Evolutionary conservation across 2,888 invertebrate species (phyloP).

Genomic region (Selenia dentaria): DNA sequence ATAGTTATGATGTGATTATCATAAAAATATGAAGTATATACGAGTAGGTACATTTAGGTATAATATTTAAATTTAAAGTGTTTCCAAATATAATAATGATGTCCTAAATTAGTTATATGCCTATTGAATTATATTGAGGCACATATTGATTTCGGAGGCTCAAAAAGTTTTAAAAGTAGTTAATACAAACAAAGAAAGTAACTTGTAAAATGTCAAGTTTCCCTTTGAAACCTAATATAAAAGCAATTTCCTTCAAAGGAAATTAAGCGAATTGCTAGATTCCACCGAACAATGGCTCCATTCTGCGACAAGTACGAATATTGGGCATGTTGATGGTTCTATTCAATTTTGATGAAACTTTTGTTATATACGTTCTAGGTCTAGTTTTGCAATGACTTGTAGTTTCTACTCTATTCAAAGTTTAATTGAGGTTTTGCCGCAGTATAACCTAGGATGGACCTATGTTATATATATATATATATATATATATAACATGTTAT

Average conservation of each 20-base stretch:
- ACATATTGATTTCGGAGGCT: no score
- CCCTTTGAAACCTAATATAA: slow-evolving; percentile 46
- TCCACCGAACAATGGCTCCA: slow-evolving; percentile 49
- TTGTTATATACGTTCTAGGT: slow-evolving; percentile 2
- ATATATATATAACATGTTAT: no score
- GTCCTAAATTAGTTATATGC: neutral
- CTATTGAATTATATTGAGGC: slow-evolving; percentile 13
- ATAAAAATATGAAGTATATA: no score
- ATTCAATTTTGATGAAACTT: slow-evolving; percentile 23
- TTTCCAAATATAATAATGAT: no score
- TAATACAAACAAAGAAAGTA: slow-evolving; percentile 27
- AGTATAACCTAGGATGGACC: neutral
- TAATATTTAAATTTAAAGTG: no score
- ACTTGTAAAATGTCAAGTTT: slow-evolving; percentile 37
- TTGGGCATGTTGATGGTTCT: slow-evolving; percentile 40
- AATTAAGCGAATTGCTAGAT: slow-evolving; percentile 60
- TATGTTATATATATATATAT: no score
- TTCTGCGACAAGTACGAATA: slow-evolving; percentile 40
- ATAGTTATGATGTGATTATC: no score
- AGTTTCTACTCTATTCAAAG: neutral
- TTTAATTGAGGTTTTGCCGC: slow-evolving; percentile 9
- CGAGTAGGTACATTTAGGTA: no score
- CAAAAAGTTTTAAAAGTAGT: no score
- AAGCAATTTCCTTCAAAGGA: slow-evolving; percentile 70
- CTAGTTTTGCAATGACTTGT: slow-evolving; percentile 13